A percentile compares a stretch with the other conserved stretches of the same genome.
Conservation (phyloP, 2,797 vertebrate species). For the Cuculus canorus region DNA sequence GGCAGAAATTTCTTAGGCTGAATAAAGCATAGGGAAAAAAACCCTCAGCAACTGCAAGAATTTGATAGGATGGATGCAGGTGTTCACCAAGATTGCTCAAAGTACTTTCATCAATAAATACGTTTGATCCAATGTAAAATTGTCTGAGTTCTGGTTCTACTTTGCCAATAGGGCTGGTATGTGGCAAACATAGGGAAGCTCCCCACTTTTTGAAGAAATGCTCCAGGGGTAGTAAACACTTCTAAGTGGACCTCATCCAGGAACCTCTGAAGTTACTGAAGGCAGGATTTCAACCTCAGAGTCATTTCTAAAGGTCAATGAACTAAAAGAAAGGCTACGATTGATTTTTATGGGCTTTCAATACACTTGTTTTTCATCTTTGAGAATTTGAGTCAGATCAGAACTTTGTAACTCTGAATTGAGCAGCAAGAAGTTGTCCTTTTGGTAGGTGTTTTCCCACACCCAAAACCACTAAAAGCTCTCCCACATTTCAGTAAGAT, state of each 20-base stretch:
- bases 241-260: neutral
- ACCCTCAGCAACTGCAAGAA: neutral
- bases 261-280: neutral
- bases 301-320: neutral
- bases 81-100: neutral
- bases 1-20: neutral
- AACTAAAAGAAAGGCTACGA: slow-evolving; percentile 6
- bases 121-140: neutral
- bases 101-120: neutral
- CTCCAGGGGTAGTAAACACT: neutral
- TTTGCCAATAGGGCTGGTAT: neutral
- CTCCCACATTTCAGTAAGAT: slow-evolving; percentile 23
- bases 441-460: slow-evolving; percentile 32
- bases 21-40: neutral
- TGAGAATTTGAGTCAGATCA: neutral
- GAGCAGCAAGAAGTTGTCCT: neutral
- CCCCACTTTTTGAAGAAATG: neutral
- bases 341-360: neutral
- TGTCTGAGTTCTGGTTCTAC: neutral
- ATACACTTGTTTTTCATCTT: slow-evolving; percentile 20
- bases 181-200: neutral
- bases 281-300: slow-evolving; percentile 7
- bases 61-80: neutral
- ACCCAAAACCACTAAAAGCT: slow-evolving; percentile 27
- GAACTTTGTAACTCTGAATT: neutral